Percentiles rank a stretch among this genome's conserved stretches.
Conservation (phyloP, 2,113 vertebrate genomes). For the Petromus typicus region DNA sequence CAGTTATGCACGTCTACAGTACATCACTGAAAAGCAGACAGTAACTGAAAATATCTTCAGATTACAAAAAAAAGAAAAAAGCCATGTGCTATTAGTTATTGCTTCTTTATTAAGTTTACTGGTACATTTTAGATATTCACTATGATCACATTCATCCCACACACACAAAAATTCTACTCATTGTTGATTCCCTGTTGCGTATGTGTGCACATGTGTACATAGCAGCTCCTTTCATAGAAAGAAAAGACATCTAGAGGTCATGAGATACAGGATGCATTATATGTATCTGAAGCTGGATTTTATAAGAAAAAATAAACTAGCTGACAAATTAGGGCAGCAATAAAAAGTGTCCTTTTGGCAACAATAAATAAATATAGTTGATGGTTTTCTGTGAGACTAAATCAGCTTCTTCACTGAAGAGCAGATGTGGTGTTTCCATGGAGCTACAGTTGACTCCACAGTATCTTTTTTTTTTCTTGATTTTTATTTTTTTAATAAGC, state of each 20-base stretch:
- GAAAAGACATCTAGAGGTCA: constrained; percentile 91
- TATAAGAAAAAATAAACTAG: constrained; percentile 93
- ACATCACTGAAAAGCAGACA: too few relatives aligned
- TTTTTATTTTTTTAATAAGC: constrained; percentile 86
- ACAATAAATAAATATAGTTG: constrained; percentile 94
- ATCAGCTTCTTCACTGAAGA: constrained; percentile 95
- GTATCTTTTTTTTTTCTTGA: constrained; percentile 84
- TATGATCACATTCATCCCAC: too few relatives aligned
- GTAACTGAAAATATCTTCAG: too few relatives aligned
- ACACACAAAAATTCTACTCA: too few relatives aligned
- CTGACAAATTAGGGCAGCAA: constrained; percentile 93
- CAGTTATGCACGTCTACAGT: too few relatives aligned
- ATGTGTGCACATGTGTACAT: constrained; percentile 90
- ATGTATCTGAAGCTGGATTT: constrained; percentile 88
- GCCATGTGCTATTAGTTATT: too few relatives aligned
- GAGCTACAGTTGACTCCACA: constrained; percentile 89
- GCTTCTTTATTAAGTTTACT: too few relatives aligned
- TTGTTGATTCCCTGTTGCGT: constrained; percentile 89
- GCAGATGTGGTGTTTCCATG: constrained; percentile 91
- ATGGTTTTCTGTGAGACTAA: constrained; percentile 91
- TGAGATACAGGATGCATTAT: constrained; percentile 90
- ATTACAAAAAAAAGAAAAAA: too few relatives aligned
- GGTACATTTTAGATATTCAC: too few relatives aligned
- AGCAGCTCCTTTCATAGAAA: constrained; percentile 94
- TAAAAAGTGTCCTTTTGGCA: constrained; percentile 94